Conservation (phyloP, 2,797 vertebrate species). For the Brachyrhaphis roseni region DNA sequence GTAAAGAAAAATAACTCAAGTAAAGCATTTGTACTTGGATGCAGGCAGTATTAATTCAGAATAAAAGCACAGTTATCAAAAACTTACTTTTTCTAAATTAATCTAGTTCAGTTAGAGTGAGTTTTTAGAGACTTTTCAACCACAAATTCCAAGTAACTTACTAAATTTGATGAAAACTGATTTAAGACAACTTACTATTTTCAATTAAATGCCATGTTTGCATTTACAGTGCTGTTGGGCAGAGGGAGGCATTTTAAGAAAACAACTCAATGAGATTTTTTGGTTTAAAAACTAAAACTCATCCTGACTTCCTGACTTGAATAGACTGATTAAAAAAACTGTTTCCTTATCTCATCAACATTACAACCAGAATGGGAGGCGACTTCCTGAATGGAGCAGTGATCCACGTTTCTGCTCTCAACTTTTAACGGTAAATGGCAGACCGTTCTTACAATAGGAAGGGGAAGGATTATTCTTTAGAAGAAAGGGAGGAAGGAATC, state of each 20-base stretch:
- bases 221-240: no score
- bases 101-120: no score
- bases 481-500: conserved; percentile 1
- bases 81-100: no score
- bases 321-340: conserved; percentile 32
- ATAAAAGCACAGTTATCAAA: no score
- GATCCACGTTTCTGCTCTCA: conserved; percentile 63
- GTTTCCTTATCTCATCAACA: conserved; percentile 64
- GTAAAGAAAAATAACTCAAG: no score
- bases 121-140: no score
- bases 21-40: no score
- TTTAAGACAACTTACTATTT: no score
- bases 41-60: no score
- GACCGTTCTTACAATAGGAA: conserved; percentile 34
- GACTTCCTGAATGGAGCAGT: conserved; percentile 67
- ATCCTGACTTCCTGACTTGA: background rate
- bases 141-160: no score
- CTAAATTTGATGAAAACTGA: no score
- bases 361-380: conserved; percentile 56
- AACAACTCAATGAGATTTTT: background rate
- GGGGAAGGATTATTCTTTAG: conserved; percentile 25
- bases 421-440: conserved; percentile 37
- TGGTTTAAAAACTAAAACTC: conserved; percentile 22
- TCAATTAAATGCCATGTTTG: no score
- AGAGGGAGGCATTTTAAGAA: background rate